Conservation (phyloP, 2,113 vertebrate genomes). For the Jacana jacana region DNA sequence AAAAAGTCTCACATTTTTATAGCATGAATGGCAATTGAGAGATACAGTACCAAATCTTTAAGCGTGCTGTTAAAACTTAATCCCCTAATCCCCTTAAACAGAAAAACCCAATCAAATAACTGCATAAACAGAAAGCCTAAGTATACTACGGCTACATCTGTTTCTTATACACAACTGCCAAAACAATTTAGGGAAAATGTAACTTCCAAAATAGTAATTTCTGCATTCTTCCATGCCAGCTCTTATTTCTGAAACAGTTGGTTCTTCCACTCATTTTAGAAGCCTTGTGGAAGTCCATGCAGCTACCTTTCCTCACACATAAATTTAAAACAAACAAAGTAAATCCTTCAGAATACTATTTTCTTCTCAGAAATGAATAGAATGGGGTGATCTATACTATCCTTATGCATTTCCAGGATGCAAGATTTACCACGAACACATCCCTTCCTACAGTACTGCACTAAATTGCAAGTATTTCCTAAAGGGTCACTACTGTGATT, state of each 20-base stretch:
- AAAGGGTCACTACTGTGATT: background rate
- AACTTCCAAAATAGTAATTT: background rate
- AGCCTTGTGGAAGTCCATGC: background rate
- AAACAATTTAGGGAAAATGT: background rate
- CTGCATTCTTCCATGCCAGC: background rate
- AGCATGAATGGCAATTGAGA: background rate
- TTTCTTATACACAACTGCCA: background rate
- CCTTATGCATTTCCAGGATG: background rate
- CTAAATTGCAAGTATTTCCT: background rate
- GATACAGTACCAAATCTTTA: background rate
- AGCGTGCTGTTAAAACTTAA: background rate
- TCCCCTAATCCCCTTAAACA: background rate
- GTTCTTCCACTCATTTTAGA: background rate
- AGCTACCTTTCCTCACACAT: background rate
- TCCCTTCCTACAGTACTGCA: background rate
- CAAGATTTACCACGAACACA: background rate
- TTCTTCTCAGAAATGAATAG: background rate
- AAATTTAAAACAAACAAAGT: background rate
- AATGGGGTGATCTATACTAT: background rate
- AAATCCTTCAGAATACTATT: background rate
- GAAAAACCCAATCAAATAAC: background rate
- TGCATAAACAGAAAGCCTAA: background rate
- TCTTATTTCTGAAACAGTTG: background rate
- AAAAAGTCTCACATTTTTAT: background rate
- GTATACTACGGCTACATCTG: background rate